These are phyloP conservation scores for Melanocharis versteri DNA, from an alignment of 2,113 vertebrate species.

Conservation along the genomic window DNA sequence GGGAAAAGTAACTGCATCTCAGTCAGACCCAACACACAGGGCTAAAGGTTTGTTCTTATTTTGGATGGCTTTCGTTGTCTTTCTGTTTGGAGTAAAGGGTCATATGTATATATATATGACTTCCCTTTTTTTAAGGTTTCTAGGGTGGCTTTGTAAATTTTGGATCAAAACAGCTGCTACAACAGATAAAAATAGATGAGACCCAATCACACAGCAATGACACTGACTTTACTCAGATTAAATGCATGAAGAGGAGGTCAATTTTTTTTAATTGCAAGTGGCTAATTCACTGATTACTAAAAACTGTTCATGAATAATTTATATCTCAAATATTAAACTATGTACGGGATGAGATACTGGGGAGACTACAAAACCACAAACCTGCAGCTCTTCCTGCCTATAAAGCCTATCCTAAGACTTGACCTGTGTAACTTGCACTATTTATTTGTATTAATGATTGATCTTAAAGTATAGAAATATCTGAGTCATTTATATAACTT, in stretches of 20 bases:
- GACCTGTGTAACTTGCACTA: not conserved
- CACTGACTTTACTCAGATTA: conserved; percentile 22
- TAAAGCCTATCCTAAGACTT: not conserved
- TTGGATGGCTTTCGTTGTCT: not conserved
- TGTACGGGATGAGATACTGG: not conserved
- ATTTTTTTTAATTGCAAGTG: conserved; percentile 46
- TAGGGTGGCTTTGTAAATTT: not conserved
- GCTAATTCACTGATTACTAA: conserved; percentile 57
- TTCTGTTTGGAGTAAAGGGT: not conserved
- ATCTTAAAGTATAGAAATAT: not conserved
- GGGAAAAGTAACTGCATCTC: not conserved
- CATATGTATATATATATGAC: not conserved
- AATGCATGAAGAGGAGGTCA: conserved; percentile 31
- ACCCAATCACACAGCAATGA: not conserved
- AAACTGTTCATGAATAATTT: conserved; percentile 53
- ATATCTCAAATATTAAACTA: conserved; percentile 29
- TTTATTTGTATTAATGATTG: not conserved
- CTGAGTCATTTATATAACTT: not conserved
- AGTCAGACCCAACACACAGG: not conserved
- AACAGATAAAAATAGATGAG: conserved; percentile 33
- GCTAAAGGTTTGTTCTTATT: not conserved
- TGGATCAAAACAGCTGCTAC: not conserved
- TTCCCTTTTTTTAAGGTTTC: not conserved
- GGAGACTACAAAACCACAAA: not conserved
- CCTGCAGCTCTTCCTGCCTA: not conserved